These are phyloP conservation scores for Caerostris extrusa DNA, from an alignment of 1,140 invertebrate species.

Conservation along the genomic window DNA sequence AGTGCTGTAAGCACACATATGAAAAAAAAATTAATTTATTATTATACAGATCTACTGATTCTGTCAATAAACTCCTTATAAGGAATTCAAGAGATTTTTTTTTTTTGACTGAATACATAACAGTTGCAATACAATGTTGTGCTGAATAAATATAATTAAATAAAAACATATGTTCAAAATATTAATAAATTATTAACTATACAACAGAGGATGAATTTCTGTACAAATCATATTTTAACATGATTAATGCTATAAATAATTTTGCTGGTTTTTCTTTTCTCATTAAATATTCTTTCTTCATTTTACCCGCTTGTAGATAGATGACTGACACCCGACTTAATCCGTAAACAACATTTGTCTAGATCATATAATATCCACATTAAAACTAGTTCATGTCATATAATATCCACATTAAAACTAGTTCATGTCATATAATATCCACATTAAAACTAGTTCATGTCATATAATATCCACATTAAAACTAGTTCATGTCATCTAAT, in stretches of 20 bases:
- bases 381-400: no score
- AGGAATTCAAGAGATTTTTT: background rate
- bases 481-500: no score
- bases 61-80: no score
- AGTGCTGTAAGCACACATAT: no score
- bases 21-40: no score
- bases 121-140: background rate
- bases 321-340: background rate
- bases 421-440: no score
- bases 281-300: background rate
- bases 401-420: no score
- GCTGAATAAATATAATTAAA: background rate
- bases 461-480: no score
- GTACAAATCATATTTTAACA: constrained; percentile 15
- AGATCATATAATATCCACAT: no score
- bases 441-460: no score
- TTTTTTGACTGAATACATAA: background rate
- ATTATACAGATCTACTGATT: no score
- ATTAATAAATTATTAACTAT: constrained; percentile 33
- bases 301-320: constrained; percentile 19
- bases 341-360: background rate
- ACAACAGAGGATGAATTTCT: constrained; percentile 6
- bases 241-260: constrained; percentile 13
- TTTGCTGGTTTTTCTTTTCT: background rate
- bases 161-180: background rate